Conservation (phyloP, 1,140 invertebrate genomes). For the Chironomus striatipennis region DNA sequence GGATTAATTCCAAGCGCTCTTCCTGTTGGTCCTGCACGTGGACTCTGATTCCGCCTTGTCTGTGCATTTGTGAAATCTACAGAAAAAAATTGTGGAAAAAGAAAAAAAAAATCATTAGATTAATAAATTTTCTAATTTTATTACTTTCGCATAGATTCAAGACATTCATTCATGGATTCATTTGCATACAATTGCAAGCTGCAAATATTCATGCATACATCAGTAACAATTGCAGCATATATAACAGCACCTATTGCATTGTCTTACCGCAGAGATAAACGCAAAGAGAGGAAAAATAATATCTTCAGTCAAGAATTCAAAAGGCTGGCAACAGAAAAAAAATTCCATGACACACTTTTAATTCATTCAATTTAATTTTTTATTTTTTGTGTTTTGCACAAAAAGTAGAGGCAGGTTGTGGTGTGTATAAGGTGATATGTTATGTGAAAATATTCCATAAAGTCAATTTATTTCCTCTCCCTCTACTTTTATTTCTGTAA, state of each 20-base stretch:
- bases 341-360: neutral
- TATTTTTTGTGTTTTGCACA: no score
- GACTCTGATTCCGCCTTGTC: conserved; percentile 30
- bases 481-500: neutral
- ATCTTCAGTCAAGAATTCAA: neutral
- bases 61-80: conserved; percentile 30
- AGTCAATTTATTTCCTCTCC: conserved; percentile 3
- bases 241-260: neutral
- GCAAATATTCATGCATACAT: no score
- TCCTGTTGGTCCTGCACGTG: conserved; percentile 34
- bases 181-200: neutral
- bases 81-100: neutral
- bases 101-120: neutral
- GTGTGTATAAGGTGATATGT: neutral
- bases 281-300: neutral
- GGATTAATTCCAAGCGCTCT: conserved; percentile 35
- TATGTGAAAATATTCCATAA: neutral
- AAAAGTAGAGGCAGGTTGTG: no score
- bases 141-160: neutral
- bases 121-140: conserved; percentile 10
- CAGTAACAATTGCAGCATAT: neutral
- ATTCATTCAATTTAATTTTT: neutral
- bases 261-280: neutral
- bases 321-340: neutral
- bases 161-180: neutral